Evolutionary conservation across 2,888 invertebrate species (phyloP), one percentile per base, ranked within the genome.

Genomic region (Cephonodes hylas): DNA sequence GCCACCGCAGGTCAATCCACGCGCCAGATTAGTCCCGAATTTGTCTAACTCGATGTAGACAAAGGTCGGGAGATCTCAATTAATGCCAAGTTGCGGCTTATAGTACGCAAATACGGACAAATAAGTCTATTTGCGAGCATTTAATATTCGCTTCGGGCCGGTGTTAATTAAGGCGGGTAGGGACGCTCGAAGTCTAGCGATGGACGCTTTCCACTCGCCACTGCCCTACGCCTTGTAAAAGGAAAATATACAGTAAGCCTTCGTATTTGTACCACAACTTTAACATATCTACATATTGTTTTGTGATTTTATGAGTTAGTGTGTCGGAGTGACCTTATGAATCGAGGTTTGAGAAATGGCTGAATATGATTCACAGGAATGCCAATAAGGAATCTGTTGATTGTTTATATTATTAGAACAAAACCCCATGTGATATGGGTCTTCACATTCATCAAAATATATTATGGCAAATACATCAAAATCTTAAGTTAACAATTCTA

Each of bases 51-150:
- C 38, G 48, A 48, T 23, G 46, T 42, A 59, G 57, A 61, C 45
- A 61, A 75, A 74, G 71, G 73, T 64, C 62, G 67, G 72, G 68
- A 79, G 78, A 77, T 77, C 76, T 77, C 76, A 81, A 82, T 81
- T 81, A 81, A 75, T 74, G 69, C 70, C 66, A 69, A 75, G 70
- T 72, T 76, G 77, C 57, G 75, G 76, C 58, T 63, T 68, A 64
- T 68, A 72, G 68, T 73, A 68, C 68, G 60, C 64, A 66, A 69
- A 77, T 75, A 81, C 83, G 81, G 80, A 79, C 80, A 86, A 89
- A 87, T 84, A 89, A 81, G 80, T 85, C 79, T 87, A 83, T 88
- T 88, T 85, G 83, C 80, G 74, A 83, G 84, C 87, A 86, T 89
- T 89, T 89, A 86, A 86, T 89, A 88, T 88, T 86, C 85, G 85